Conservation (phyloP, 2,797 vertebrate species). For the Scomberomorus guttatus region DNA sequence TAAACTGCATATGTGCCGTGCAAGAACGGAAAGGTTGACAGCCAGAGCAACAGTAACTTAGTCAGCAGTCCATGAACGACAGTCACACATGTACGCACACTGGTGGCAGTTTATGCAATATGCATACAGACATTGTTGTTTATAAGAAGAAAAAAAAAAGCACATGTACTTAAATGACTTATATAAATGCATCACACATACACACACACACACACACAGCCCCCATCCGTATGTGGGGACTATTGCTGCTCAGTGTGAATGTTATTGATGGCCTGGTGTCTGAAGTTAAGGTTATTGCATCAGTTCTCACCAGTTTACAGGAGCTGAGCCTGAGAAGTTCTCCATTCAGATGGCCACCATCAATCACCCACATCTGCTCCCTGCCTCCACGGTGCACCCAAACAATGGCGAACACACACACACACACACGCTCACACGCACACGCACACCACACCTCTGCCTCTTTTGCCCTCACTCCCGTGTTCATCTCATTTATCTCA, state of each 20-base stretch:
- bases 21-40: neutral
- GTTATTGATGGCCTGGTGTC: slow-evolving; percentile 81
- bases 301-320: slow-evolving; percentile 78
- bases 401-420: slow-evolving; percentile 27
- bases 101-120: neutral
- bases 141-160: neutral
- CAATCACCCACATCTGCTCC: slow-evolving; percentile 77
- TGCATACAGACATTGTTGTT: slow-evolving; percentile 6
- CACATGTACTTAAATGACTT: slow-evolving; percentile 9
- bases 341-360: slow-evolving; percentile 74
- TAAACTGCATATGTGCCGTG: neutral
- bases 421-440: slow-evolving; percentile 1
- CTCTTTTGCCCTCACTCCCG: slow-evolving; percentile 50
- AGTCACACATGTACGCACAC: slow-evolving; percentile 5
- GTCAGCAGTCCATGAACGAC: slow-evolving; percentile 26
- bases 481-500: slow-evolving; percentile 54
- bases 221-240: slow-evolving; percentile 43
- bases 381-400: slow-evolving; percentile 45
- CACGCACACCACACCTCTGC: slow-evolving; percentile 14
- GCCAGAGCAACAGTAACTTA: neutral
- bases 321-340: slow-evolving; percentile 73
- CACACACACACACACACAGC: slow-evolving; percentile 7
- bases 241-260: slow-evolving; percentile 39
- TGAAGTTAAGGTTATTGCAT: slow-evolving; percentile 84
- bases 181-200: slow-evolving; percentile 1